A percentile compares a stretch with the other conserved stretches of the same genome.
phyloP scores from a whole-genome alignment of 2,797 vertebrate species.

The Euphonia xanthogaster region DNA sequence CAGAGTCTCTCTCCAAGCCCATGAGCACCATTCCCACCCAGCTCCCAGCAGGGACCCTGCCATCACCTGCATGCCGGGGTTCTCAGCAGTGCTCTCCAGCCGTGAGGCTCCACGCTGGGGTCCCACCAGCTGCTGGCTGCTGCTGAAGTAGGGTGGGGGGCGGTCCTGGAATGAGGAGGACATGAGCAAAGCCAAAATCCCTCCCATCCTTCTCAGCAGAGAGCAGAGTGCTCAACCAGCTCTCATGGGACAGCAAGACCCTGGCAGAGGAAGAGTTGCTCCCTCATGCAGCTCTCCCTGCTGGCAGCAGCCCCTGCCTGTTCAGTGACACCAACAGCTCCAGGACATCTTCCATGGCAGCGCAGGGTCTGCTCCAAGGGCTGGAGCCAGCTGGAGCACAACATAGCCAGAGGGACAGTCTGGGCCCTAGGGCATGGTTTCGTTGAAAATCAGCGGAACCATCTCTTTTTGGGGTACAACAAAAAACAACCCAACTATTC shows the following conservation, averaged over 20 bases:
- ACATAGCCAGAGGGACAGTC: neutral
- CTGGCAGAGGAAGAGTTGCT: neutral
- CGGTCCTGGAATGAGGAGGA: conserved; percentile 59
- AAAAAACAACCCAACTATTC: neutral
- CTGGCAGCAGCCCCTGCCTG: neutral
- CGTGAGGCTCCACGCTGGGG: conserved; percentile 58
- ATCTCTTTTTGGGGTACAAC: neutral
- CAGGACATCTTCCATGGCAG: neutral
- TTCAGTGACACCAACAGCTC: rapidly evolving
- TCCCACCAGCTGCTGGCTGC: conserved; percentile 82
- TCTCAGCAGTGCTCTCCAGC: conserved; percentile 32
- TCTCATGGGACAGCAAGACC: rapidly evolving
- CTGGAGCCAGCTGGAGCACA: neutral
- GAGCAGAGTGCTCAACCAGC: neutral
- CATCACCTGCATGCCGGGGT: conserved; percentile 54
- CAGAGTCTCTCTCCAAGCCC: neutral
- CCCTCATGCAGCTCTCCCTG: rapidly evolving
- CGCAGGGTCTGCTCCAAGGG: rapidly evolving
- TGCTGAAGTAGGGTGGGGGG: conserved; percentile 82
- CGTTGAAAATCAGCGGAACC: neutral
- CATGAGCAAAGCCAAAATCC: neutral
- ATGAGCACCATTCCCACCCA: rapidly evolving
- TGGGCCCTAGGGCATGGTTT: neutral
- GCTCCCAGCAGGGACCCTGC: neutral
- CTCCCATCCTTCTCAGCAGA: rapidly evolving